Percentiles rank a stretch among this genome's conserved stretches.
phyloP scores from a whole-genome alignment of 2,797 vertebrate species.

The Parotocinclus haroldoi region DNA sequence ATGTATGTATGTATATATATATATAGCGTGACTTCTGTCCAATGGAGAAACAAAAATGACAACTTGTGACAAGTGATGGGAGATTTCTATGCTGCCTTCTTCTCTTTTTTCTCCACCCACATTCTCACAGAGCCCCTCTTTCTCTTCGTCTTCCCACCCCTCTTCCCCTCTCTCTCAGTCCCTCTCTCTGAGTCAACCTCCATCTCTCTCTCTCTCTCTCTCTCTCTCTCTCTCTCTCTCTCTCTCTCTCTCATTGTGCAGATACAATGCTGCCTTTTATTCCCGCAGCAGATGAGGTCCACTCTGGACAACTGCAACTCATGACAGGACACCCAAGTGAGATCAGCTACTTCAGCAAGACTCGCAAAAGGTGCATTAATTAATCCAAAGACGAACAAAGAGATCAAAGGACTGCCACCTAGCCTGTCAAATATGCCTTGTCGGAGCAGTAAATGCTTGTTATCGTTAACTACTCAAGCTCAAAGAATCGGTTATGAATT shows the following conservation, averaged over 20 bases:
- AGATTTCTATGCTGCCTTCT: slow-evolving; percentile 36
- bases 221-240: slow-evolving; percentile 40
- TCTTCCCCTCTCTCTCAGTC: slow-evolving; percentile 39
- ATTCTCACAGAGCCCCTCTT: slow-evolving; percentile 27
- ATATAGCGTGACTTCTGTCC: not conserved
- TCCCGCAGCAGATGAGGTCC: slow-evolving; percentile 42
- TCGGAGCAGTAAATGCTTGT: too few relatives aligned
- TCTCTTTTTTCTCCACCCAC: slow-evolving; percentile 18
- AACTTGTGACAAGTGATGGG: slow-evolving; percentile 28
- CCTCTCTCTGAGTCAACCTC: slow-evolving; percentile 34
- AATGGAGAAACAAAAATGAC: slow-evolving; percentile 16
- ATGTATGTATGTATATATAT: too few relatives aligned
- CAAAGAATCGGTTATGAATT: too few relatives aligned
- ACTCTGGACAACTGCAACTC: slow-evolving; percentile 32
- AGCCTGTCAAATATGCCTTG: too few relatives aligned
- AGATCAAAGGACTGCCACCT: too few relatives aligned
- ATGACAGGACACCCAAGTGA: not conserved
- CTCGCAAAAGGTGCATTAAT: too few relatives aligned
- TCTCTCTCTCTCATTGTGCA: slow-evolving; percentile 33
- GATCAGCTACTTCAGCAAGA: too few relatives aligned
- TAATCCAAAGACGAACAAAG: too few relatives aligned
- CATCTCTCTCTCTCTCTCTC: slow-evolving; percentile 19
- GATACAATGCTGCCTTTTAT: slow-evolving; percentile 51
- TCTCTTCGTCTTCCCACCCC: slow-evolving; percentile 33
- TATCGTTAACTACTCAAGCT: too few relatives aligned